These are phyloP conservation scores for Dromococcyx pavoninus DNA, from an alignment of 2,797 vertebrate genomes.

Conservation along the genomic window DNA sequence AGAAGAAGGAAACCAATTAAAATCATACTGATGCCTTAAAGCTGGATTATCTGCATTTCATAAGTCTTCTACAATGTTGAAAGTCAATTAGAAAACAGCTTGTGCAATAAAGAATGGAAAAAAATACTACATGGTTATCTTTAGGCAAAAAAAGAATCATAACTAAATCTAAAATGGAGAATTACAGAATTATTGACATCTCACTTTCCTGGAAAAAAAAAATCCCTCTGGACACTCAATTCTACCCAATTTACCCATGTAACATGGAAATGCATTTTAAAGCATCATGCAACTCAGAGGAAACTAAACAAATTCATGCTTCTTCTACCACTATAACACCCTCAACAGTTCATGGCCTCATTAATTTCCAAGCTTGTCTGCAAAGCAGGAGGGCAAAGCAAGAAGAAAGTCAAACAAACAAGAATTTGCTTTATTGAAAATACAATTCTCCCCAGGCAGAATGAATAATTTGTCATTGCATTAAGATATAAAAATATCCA, in stretches of 20 bases:
- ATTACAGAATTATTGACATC: not conserved
- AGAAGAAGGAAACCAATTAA: not conserved
- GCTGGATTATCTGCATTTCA: not conserved
- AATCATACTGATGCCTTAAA: not conserved
- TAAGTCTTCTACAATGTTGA: rapidly evolving
- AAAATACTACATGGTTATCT: not conserved
- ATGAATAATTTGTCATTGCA: not conserved
- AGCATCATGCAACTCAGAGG: not conserved
- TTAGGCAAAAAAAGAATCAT: not conserved
- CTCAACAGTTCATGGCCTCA: not conserved
- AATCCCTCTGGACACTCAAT: not conserved
- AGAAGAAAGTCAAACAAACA: not conserved
- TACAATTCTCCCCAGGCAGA: not conserved
- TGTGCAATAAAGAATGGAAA: not conserved
- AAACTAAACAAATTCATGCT: not conserved
- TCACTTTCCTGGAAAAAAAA: not conserved
- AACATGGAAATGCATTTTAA: not conserved
- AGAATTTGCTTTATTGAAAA: not conserved
- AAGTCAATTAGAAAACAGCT: not conserved
- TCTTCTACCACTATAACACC: not conserved
- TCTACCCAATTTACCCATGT: not conserved
- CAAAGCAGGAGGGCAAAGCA: not conserved
- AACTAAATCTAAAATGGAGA: not conserved
- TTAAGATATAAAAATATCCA: not conserved
- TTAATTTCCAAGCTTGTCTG: not conserved